Evolutionary conservation across 2,113 vertebrate genomes (phyloP).

Genomic region (Rhea pennata): DNA sequence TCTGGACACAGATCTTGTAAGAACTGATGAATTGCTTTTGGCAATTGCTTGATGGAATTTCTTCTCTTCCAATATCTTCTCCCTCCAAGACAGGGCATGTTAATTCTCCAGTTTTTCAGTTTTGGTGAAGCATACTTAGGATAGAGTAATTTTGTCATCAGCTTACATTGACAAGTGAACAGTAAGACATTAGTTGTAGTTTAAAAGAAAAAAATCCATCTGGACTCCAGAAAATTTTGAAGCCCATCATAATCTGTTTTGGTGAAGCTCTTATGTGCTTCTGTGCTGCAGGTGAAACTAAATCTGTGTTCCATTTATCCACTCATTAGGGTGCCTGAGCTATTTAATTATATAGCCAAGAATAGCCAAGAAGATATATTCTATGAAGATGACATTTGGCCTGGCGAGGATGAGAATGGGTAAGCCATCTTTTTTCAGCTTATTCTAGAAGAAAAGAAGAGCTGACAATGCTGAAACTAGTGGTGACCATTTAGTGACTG

Average conservation of each 20-base stretch:
- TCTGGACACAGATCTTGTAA: not conserved
- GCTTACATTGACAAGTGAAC: not conserved
- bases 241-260: not conserved
- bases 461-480: not conserved
- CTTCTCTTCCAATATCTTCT: not conserved
- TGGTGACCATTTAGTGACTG: accelerated
- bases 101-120: not conserved
- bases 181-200: not conserved
- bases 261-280: not conserved
- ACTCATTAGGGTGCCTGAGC: constrained; percentile 87
- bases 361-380: constrained; percentile 95
- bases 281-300: not conserved
- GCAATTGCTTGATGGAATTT: not conserved
- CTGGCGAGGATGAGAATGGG: constrained; percentile 91
- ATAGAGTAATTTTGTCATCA: not conserved
- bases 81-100: not conserved
- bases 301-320: not conserved
- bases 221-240: not conserved
- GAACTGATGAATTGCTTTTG: not conserved
- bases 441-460: not conserved
- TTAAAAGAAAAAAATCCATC: not conserved
- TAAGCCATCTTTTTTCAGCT: constrained; percentile 51
- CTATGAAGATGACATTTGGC: constrained; percentile 98
- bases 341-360: constrained; percentile 88
- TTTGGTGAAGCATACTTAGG: not conserved